Conservation (phyloP, 2,797 vertebrate genomes). For the Zonotrichia albicollis region DNA sequence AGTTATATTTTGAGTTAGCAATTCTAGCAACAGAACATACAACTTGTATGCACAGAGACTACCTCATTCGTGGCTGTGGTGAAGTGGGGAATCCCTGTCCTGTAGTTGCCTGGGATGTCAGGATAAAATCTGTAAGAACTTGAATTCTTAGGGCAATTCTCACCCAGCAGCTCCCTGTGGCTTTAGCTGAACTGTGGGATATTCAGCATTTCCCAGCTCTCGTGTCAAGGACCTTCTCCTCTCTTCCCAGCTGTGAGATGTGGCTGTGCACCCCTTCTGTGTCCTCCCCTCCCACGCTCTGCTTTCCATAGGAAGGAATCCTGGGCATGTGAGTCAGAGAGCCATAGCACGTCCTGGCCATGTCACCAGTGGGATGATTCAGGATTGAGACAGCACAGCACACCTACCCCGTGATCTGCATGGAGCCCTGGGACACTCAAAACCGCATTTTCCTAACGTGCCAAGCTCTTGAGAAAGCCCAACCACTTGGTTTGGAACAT, state of each 20-base stretch:
- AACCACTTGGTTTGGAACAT: neutral
- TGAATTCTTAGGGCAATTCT: neutral
- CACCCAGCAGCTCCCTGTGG: constrained; percentile 19
- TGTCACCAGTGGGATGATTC: constrained; percentile 38
- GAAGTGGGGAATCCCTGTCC: neutral
- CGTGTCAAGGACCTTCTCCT: neutral
- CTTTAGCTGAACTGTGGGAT: constrained; percentile 45
- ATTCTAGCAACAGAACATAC: neutral
- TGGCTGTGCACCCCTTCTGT: neutral
- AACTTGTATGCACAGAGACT: neutral
- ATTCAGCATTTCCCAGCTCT: constrained; percentile 9
- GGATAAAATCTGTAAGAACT: neutral
- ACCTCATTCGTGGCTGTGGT: neutral
- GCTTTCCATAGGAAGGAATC: constrained; percentile 44
- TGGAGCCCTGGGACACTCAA: neutral
- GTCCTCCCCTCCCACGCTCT: constrained; percentile 43
- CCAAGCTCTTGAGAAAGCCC: constrained; percentile 19
- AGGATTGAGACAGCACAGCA: neutral
- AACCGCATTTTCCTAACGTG: neutral
- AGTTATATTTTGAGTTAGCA: neutral
- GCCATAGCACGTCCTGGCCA: neutral
- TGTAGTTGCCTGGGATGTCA: neutral
- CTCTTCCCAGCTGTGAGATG: constrained; percentile 25
- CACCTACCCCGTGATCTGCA: constrained; percentile 28
- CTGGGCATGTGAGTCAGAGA: constrained; percentile 53